Percentiles rank a stretch among this genome's conserved stretches.
phyloP scores from a whole-genome alignment of 2,888 invertebrate species.

The Sycophila texana region DNA sequence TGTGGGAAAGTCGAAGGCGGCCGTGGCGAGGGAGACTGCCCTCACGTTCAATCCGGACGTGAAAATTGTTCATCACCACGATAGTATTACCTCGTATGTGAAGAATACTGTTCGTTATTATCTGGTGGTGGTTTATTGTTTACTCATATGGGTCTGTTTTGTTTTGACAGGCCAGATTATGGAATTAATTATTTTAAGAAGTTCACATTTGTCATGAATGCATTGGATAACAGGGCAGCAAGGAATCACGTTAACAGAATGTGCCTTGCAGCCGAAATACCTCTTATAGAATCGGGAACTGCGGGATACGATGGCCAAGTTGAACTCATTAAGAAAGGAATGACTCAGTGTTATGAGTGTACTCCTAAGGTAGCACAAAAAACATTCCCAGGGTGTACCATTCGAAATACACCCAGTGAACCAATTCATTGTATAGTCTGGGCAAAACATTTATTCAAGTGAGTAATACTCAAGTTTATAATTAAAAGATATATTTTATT shows the following conservation, averaged over 20 bases:
- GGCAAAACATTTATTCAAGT: slow-evolving; percentile 99
- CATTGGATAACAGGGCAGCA: slow-evolving; percentile 96
- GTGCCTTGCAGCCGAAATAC: slow-evolving; percentile 96
- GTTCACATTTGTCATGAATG: slow-evolving; percentile 95
- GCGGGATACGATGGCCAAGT: slow-evolving; percentile 98
- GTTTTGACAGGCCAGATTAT: slow-evolving; percentile 87
- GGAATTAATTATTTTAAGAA: slow-evolving; percentile 93
- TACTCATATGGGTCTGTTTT: background rate
- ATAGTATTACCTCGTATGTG: slow-evolving; percentile 92
- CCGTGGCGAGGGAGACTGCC: slow-evolving; percentile 93
- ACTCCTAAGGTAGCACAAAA: slow-evolving; percentile 93
- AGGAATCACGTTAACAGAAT: slow-evolving; percentile 99
- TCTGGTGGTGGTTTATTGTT: background rate
- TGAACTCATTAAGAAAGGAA: slow-evolving; percentile 89
- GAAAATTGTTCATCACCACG: slow-evolving; percentile 92
- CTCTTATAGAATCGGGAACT: slow-evolving; percentile 97
- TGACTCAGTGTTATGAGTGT: slow-evolving; percentile 98
- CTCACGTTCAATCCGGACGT: slow-evolving; percentile 91
- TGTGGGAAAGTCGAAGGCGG: slow-evolving; percentile 97
- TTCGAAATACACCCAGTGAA: slow-evolving; percentile 98
- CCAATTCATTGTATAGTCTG: slow-evolving; percentile 99
- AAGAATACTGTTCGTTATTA: background rate
- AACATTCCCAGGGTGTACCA: slow-evolving; percentile 98
- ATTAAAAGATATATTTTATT: slow-evolving; percentile 1
- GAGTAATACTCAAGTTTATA: slow-evolving; percentile 69